phyloP scores from a whole-genome alignment of 2,888 invertebrate species.

The Gonocerus acuteangulatus region DNA sequence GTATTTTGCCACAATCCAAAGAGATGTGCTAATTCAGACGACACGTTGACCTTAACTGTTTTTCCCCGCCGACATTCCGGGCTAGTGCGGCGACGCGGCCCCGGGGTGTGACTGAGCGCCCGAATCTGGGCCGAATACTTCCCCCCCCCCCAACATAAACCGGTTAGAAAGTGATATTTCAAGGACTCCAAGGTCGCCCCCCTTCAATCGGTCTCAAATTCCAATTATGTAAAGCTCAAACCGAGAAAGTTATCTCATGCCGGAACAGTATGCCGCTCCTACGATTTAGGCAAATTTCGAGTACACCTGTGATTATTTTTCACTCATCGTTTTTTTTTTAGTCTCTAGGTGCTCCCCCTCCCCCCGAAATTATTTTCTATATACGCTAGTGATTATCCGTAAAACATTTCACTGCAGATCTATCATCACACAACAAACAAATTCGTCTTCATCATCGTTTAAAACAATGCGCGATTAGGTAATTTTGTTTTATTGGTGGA shows the following conservation, averaged over 20 bases:
- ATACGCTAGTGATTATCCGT: too few relatives aligned
- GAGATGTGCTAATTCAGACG: too few relatives aligned
- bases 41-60: too few relatives aligned
- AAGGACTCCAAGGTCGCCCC: conserved; percentile 22
- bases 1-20: too few relatives aligned
- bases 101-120: background rate
- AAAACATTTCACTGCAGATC: too few relatives aligned
- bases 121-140: conserved; percentile 17
- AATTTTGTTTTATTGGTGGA: too few relatives aligned
- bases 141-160: background rate
- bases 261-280: conserved; percentile 4
- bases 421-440: too few relatives aligned
- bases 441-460: too few relatives aligned
- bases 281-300: background rate
- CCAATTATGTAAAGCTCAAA: conserved; percentile 23
- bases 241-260: conserved; percentile 20
- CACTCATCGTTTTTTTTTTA: too few relatives aligned
- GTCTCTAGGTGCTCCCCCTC: too few relatives aligned
- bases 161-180: conserved; percentile 25
- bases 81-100: background rate
- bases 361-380: too few relatives aligned
- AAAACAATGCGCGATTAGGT: too few relatives aligned
- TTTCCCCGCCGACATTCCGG: background rate
- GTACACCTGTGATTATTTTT: background rate
- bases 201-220: conserved; percentile 4